A percentile compares a stretch with the other conserved stretches of the same genome.
Conservation (phyloP, 2,797 vertebrate genomes). For the Ciconia nigra region DNA sequence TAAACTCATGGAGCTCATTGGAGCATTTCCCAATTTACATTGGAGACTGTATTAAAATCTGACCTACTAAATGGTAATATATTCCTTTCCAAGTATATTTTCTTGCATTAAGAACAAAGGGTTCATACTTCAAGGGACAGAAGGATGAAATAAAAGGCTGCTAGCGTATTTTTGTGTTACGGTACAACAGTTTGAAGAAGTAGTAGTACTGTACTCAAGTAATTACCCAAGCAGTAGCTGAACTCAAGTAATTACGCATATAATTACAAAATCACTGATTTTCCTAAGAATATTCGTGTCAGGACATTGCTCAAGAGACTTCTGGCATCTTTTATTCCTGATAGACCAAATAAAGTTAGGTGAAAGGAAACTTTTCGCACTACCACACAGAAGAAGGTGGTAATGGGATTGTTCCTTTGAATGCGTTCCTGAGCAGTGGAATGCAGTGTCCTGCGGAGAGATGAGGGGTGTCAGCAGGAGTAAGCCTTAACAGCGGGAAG, state of each 20-base stretch:
- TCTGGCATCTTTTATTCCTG: not conserved
- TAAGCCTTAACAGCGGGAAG: not conserved
- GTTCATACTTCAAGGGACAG: not conserved
- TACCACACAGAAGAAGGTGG: not conserved
- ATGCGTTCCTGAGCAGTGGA: not conserved
- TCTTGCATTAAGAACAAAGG: not conserved
- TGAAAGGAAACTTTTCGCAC: not conserved
- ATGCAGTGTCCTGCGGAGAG: not conserved
- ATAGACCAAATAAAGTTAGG: not conserved
- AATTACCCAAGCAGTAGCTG: not conserved
- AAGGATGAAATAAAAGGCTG: not conserved
- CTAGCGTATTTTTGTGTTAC: not conserved
- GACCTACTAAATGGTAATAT: not conserved
- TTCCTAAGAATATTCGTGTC: not conserved
- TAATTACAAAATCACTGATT: not conserved
- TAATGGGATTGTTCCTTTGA: not conserved
- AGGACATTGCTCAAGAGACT: not conserved
- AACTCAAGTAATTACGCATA: not conserved
- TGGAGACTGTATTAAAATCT: not conserved
- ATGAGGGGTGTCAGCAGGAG: not conserved
- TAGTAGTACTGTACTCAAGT: not conserved
- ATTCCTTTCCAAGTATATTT: not conserved
- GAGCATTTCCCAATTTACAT: not conserved
- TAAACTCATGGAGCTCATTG: not conserved
- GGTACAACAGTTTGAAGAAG: not conserved